A percentile compares a stretch with the other conserved stretches of the same genome.
Evolutionary conservation across 2,113 vertebrate species (phyloP).

Genomic region (human): GRCh38 chr3:54655501-54656000

Average conservation of each 20-base stretch:
- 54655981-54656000: background rate
- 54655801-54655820: background rate
- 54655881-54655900: background rate
- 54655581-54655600: conserved; percentile 27
- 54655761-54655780: background rate
- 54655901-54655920: background rate
- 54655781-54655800: background rate
- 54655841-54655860: background rate
- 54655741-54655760: background rate
- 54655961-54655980: background rate
- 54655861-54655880: background rate
- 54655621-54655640: conserved; percentile 22
- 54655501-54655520: conserved; percentile 28
- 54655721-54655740: background rate
- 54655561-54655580: conserved; percentile 36
- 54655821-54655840: background rate
- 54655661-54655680: background rate
- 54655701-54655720: background rate
- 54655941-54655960: background rate
- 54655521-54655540: conserved; percentile 10
- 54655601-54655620: conserved; percentile 6
- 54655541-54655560: conserved; percentile 40
- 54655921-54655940: background rate
- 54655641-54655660: background rate
- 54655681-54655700: background rate